Evolutionary conservation across 1,140 invertebrate species (phyloP).

Genomic region (Artemia franciscana): DNA sequence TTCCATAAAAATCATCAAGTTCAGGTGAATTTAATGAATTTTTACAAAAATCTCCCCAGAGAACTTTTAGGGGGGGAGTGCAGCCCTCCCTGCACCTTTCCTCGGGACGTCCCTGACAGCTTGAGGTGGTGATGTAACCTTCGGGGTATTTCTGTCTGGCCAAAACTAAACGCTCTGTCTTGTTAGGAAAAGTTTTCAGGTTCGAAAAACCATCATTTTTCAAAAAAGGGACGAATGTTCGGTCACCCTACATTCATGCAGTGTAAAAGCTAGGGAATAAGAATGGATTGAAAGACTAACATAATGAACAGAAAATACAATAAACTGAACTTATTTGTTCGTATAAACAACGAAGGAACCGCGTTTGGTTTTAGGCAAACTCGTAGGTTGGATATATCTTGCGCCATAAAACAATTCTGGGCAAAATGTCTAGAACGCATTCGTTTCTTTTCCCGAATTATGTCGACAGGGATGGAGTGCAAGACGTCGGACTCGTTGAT

Average conservation of each 20-base stretch:
- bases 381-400: neutral
- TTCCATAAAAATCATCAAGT: too few relatives aligned
- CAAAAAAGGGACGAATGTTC: too few relatives aligned
- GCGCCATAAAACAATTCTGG: neutral
- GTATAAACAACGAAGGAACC: neutral
- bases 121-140: too few relatives aligned
- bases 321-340: neutral
- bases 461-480: neutral
- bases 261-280: neutral
- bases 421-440: neutral
- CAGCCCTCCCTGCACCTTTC: too few relatives aligned
- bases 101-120: too few relatives aligned
- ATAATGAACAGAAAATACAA: neutral
- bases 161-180: too few relatives aligned
- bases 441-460: neutral
- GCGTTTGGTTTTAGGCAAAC: neutral
- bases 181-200: too few relatives aligned
- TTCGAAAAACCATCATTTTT: too few relatives aligned
- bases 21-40: too few relatives aligned
- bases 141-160: too few relatives aligned
- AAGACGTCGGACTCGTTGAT: neutral
- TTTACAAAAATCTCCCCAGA: too few relatives aligned
- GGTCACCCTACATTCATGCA: neutral
- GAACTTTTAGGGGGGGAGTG: too few relatives aligned
- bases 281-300: neutral